These are phyloP conservation scores for Drosophila jambulina DNA, from an alignment of 1,140 invertebrate genomes.

Conservation along the genomic window DNA sequence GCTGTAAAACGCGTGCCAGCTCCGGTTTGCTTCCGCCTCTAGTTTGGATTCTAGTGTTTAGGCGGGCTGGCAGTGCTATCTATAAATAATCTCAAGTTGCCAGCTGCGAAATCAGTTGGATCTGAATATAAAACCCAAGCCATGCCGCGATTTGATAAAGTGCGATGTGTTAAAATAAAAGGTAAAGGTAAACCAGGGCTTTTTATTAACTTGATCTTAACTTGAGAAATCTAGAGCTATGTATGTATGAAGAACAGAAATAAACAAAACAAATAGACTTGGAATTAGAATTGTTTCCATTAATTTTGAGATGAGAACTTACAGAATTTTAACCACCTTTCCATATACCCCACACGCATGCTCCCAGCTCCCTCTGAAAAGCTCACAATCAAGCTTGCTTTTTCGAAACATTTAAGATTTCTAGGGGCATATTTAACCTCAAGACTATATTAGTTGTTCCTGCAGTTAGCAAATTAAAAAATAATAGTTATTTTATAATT, in stretches of 20 bases:
- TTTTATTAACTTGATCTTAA: neutral
- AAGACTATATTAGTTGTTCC: neutral
- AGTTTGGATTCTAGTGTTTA: slow-evolving; percentile 25
- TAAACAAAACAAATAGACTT: no score
- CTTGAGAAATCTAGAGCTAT: neutral
- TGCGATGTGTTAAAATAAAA: neutral
- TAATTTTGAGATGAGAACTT: no score
- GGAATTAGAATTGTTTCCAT: no score
- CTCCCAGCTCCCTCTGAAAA: neutral
- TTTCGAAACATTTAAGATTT: neutral
- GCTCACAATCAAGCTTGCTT: neutral
- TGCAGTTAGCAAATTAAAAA: neutral
- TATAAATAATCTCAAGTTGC: slow-evolving; percentile 57
- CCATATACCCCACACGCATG: neutral
- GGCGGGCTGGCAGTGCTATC: neutral
- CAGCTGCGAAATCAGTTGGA: slow-evolving; percentile 3
- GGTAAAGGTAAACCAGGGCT: no score
- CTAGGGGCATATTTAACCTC: no score
- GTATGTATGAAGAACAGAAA: neutral
- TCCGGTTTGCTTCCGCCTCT: slow-evolving; percentile 16
- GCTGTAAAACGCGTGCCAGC: slow-evolving; percentile 67
- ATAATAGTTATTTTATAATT: slow-evolving; percentile 6
- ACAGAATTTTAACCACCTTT: neutral
- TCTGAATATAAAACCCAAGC: slow-evolving; percentile 5
- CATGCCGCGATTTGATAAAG: slow-evolving; percentile 10